Evolutionary conservation across 2,797 vertebrate genomes (phyloP).

Genomic region (Alauda arvensis): DNA sequence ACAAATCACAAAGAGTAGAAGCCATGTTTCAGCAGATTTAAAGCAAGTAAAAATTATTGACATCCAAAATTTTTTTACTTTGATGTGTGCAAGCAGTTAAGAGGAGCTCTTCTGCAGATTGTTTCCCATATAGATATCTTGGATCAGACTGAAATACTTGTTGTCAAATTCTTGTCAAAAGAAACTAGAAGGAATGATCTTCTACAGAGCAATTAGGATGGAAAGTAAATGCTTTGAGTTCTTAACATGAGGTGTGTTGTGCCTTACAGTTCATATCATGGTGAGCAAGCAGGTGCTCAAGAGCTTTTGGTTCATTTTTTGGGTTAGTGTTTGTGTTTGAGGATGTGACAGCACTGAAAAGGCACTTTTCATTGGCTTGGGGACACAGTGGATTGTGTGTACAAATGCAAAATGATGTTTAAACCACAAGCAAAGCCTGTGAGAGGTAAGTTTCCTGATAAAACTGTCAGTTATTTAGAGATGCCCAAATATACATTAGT

Average conservation of each 20-base stretch:
- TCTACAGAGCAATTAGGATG: not conserved
- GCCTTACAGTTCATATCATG: not conserved
- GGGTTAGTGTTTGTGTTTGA: not conserved
- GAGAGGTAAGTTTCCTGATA: not conserved
- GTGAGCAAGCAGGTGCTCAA: not conserved
- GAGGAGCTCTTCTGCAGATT: not conserved
- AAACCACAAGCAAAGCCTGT: not conserved
- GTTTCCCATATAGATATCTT: not conserved
- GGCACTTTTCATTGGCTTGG: not conserved
- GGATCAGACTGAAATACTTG: not conserved
- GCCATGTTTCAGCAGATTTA: not conserved
- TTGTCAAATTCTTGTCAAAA: not conserved
- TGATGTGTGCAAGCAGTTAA: not conserved
- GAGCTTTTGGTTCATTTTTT: not conserved
- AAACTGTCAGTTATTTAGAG: not conserved
- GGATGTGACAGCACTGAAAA: not conserved
- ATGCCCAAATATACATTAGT: not conserved
- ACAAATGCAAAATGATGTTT: not conserved
- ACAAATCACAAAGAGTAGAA: not conserved
- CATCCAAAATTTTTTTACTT: not conserved
- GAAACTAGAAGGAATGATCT: not conserved
- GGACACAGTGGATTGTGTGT: not conserved
- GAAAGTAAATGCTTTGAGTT: not conserved
- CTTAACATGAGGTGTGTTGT: not conserved
- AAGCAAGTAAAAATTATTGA: not conserved